These are phyloP conservation scores for Perccottus glenii DNA, from an alignment of 2,113 vertebrate species.

Conservation along the genomic window DNA sequence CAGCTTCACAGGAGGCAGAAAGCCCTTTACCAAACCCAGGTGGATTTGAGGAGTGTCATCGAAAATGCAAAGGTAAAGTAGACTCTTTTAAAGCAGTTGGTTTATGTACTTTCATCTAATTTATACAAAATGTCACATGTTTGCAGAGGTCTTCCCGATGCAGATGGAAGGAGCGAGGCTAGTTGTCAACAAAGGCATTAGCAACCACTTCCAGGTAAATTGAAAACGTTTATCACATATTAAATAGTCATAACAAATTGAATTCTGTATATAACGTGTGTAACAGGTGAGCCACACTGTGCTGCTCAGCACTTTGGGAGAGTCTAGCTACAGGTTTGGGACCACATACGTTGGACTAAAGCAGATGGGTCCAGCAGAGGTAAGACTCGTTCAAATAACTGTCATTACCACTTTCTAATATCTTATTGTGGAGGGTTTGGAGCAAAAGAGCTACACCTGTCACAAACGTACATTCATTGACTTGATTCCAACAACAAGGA, in stretches of 20 bases:
- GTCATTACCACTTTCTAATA: too few relatives aligned
- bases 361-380: slow-evolving; percentile 87
- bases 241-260: not conserved
- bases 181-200: slow-evolving; percentile 88
- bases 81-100: not conserved
- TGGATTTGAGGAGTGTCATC: slow-evolving; percentile 88
- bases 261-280: too few relatives aligned
- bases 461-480: too few relatives aligned
- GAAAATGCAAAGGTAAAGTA: slow-evolving; percentile 87
- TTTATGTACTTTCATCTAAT: too few relatives aligned
- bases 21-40: slow-evolving; percentile 82
- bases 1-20: slow-evolving; percentile 55
- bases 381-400: slow-evolving; percentile 23
- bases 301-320: slow-evolving; percentile 84
- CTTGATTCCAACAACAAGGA: too few relatives aligned
- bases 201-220: slow-evolving; percentile 91
- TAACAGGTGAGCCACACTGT: slow-evolving; percentile 87
- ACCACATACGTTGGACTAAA: slow-evolving; percentile 86
- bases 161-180: slow-evolving; percentile 90
- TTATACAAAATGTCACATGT: not conserved
- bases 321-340: slow-evolving; percentile 89
- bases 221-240: not conserved
- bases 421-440: too few relatives aligned
- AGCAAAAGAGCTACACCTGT: too few relatives aligned
- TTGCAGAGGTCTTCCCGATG: slow-evolving; percentile 86